Base-by-base conservation (phyloP, 2,888 invertebrate genomes). In the Folsomia candida region DNA sequence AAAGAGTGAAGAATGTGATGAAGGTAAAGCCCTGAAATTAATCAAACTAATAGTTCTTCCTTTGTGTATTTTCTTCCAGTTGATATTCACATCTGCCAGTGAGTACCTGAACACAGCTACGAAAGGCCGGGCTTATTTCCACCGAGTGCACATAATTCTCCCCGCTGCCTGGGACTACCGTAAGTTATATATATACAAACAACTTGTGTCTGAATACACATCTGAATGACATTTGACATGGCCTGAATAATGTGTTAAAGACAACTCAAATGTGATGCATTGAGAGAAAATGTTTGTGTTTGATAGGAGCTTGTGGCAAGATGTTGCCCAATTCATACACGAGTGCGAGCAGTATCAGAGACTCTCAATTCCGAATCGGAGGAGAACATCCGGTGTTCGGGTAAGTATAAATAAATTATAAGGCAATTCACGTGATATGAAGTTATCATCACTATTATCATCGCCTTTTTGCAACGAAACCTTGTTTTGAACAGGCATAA, bases 91-190 rank as follows among this genome's bases (percentile, higher is more conserved):
- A 54, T 84, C 84, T 76, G 86, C 88, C 18, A 89, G 89, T 1
- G 83, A 85, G 76, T 84, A 85, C 73, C 83, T 89, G 57, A 86
- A 87, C 81, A 84, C 83, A 72, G 87, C 88, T 20, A 84, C 89
- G 64, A 86, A 87, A 78, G 86, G 87, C 37, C 82, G 86, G 22
- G 86, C 86, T 20, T 87, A 85, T 80, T 85, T 88, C 80, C 84
- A 86, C 71, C 84, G 86, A 59, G 85, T 88, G 72, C 86, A 86
- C 70, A 86, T 89, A 61, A 82, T 88, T 70, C 83, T 89, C 71
- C 89, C 89, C 4, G 81, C 85, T 59, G 83, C 85, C 37, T 85
- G 22, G 82, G 83, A 47, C 71, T 67, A 51, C 27, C 68, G n/a
- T n/a, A n/a, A n/a, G n/a, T n/a, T n/a, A n/a, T n/a, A n/a, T n/a